These are phyloP conservation scores for Trogon surrucura DNA, from an alignment of 2,113 vertebrate species.

Conservation along the genomic window DNA sequence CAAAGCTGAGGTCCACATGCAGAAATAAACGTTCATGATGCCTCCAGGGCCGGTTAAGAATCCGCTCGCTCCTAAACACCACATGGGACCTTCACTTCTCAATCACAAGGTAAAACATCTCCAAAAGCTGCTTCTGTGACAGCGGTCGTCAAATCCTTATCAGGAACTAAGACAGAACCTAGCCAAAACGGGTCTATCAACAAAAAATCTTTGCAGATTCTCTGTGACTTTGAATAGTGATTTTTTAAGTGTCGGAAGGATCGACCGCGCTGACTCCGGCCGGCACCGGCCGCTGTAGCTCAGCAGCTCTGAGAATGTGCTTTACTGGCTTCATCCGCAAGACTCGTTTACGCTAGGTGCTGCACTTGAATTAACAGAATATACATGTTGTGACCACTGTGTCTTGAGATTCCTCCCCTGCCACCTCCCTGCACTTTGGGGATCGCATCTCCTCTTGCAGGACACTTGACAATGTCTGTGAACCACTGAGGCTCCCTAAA, in stretches of 20 bases:
- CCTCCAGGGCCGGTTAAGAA: background rate
- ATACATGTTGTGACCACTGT: background rate
- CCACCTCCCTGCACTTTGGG: background rate
- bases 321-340: background rate
- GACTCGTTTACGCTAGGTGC: background rate
- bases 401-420: background rate
- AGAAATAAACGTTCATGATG: conserved; percentile 24
- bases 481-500: background rate
- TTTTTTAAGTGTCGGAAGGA: background rate
- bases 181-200: conserved; percentile 2
- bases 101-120: conserved; percentile 10
- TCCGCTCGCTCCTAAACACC: background rate
- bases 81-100: conserved; percentile 15
- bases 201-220: conserved; percentile 13
- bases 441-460: background rate
- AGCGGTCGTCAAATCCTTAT: background rate
- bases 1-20: conserved; percentile 50
- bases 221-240: background rate
- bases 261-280: background rate
- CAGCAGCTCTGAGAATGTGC: background rate
- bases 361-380: conserved; percentile 1
- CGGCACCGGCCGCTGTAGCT: background rate
- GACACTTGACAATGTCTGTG: background rate
- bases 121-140: conserved; percentile 10
- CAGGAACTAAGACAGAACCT: background rate